Conservation (phyloP, 2,113 vertebrate genomes). For the Amazona guildingii region DNA sequence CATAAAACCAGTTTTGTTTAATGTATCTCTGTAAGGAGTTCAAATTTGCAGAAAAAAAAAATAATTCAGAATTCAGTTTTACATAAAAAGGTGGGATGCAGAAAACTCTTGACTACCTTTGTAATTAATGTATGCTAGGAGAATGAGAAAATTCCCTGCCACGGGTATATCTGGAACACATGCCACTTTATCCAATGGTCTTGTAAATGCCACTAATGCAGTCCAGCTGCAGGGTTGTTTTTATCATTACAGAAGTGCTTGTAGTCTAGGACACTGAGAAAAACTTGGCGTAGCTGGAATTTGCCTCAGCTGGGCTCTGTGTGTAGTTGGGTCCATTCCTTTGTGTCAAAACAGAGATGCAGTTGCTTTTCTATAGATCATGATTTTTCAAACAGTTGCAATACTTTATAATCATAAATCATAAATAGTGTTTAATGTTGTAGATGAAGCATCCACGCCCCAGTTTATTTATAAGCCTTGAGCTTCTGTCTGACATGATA, state of each 20-base stretch:
- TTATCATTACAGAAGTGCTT: background rate
- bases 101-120: background rate
- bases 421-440: background rate
- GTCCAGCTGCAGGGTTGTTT: background rate
- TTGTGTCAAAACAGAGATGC: background rate
- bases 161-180: background rate
- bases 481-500: background rate
- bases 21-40: background rate
- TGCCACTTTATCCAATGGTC: background rate
- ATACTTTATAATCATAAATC: background rate
- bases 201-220: background rate
- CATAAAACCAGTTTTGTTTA: too few relatives aligned
- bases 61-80: background rate
- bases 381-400: background rate
- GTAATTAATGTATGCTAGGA: background rate
- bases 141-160: background rate
- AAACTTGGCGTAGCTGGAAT: background rate
- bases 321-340: background rate
- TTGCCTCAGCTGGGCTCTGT: background rate
- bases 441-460: background rate
- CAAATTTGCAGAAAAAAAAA: background rate
- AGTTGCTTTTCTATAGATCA: background rate
- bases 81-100: background rate
- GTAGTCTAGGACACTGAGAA: background rate
- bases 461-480: background rate